Conservation (phyloP, 2,888 invertebrate species). For the Phasia obesa region DNA sequence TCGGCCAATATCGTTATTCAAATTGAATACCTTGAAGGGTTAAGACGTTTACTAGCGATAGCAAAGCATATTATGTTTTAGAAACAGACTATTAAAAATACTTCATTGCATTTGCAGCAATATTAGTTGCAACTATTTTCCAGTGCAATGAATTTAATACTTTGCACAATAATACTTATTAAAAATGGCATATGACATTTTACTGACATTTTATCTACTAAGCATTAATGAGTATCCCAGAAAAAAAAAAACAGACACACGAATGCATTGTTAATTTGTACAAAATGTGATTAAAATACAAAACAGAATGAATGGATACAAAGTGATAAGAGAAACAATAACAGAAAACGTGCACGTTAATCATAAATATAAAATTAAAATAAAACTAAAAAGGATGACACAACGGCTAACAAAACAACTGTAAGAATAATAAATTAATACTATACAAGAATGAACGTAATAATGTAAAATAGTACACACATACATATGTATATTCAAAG, state of each 20-base stretch:
- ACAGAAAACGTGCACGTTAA: conserved; percentile 59
- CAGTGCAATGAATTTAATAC: conserved; percentile 7
- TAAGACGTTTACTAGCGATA: too few relatives aligned
- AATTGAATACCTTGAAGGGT: too few relatives aligned
- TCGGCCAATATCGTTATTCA: too few relatives aligned
- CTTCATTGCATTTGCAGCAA: not conserved
- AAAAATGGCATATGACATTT: too few relatives aligned
- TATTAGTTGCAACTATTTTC: not conserved
- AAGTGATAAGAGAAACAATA: conserved; percentile 54
- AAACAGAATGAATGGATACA: conserved; percentile 39
- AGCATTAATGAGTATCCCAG: not conserved
- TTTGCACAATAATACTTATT: conserved; percentile 5
- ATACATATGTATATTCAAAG: not conserved
- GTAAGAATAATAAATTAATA: not conserved
- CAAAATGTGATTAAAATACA: not conserved
- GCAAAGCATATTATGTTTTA: too few relatives aligned
- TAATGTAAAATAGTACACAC: not conserved
- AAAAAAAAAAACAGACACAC: not conserved
- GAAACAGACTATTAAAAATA: not conserved
- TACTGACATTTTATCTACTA: too few relatives aligned
- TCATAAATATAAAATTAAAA: not conserved
- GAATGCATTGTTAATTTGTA: too few relatives aligned
- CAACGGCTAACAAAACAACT: conserved; percentile 27
- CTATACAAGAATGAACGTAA: not conserved
- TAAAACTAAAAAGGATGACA: conserved; percentile 2